Base-by-base conservation (phyloP, 2,888 invertebrate species). In the Pasiphila rectangulata region DNA sequence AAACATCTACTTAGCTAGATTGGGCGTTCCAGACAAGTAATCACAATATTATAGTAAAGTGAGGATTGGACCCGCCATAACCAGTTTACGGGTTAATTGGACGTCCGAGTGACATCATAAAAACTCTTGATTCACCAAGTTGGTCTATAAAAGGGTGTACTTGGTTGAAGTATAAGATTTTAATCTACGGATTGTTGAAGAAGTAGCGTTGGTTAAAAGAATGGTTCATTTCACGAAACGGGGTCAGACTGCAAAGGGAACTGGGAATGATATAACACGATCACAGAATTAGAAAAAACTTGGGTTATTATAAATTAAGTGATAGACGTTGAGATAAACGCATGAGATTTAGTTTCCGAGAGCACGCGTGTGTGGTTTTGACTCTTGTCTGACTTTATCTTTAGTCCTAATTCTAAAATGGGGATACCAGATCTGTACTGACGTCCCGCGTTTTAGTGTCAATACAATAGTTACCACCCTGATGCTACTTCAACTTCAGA, bases 41-140 rank as follows among this genome's bases (percentile, higher is more conserved):
- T 46, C 30, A 41, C 25, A 19, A 13, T n/a, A 24, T 45, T 34
- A 45, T 32, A 9, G 44, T 41, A 29, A 6, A 41, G 17, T 32
- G 25, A 13, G 12, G 21, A 19, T 27, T 43, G 39, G 35, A 17
- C 34, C 43, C 30, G 23, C 42, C 44, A 47, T 50, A 49, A 45
- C 40, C 23, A 44, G 32, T 54, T 54, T 51, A 56, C 15, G 50
- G 45, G 42, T 32, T 57, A 57, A 55, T 57, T 53, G 48, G 41
- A 36, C 44, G 40, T 34, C 32, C 27, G 29, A 49, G 50, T 48
- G 41, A 39, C 27, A 42, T 41, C 46, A 46, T 53, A 57, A 57
- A n/a, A n/a, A 51, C 49, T 51, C 34, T 16, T 46, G 50, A 51
- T 52, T 55, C 41, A 38, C 48, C 24, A 51, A 54, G 48, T 52